Percentiles rank a stretch among this genome's conserved stretches.
Conservation (phyloP, 2,888 invertebrate genomes). For the Synanthedon formicaeformis region DNA sequence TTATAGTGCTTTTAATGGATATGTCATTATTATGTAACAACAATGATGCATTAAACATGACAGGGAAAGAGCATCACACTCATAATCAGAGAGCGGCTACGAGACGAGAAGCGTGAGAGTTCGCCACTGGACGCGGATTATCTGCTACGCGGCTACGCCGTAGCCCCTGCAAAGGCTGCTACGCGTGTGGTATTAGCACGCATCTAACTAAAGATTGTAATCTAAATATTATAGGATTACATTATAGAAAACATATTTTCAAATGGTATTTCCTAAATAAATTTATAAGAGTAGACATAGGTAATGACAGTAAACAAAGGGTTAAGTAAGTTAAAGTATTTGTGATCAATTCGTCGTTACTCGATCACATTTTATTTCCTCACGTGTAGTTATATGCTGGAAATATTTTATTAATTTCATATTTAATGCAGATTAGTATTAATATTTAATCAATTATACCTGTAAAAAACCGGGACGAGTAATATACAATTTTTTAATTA, state of each 20-base stretch:
- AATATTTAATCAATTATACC: too few relatives aligned
- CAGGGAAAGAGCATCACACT: slow-evolving; percentile 53
- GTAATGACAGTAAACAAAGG: too few relatives aligned
- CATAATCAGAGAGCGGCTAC: slow-evolving; percentile 35
- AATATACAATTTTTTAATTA: too few relatives aligned
- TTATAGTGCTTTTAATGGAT: slow-evolving; percentile 9
- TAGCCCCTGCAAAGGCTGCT: slow-evolving; percentile 33
- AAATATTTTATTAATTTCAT: too few relatives aligned
- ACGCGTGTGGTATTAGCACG: slow-evolving; percentile 35
- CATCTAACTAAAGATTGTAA: background rate
- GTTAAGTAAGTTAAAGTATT: too few relatives aligned
- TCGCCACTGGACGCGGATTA: slow-evolving; percentile 58
- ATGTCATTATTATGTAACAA: slow-evolving; percentile 32
- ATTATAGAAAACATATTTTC: background rate
- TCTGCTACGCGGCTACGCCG: slow-evolving; percentile 55
- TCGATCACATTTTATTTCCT: too few relatives aligned
- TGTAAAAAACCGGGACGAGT: too few relatives aligned
- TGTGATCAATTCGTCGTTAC: too few relatives aligned
- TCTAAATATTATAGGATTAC: background rate
- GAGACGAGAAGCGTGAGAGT: slow-evolving; percentile 47
- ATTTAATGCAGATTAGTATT: too few relatives aligned
- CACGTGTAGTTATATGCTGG: too few relatives aligned
- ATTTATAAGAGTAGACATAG: too few relatives aligned
- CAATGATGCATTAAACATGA: slow-evolving; percentile 56
- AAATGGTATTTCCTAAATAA: too few relatives aligned